These are phyloP conservation scores for Cheirogaleus medius DNA, from an alignment of 2,113 vertebrate genomes.

Conservation along the genomic window DNA sequence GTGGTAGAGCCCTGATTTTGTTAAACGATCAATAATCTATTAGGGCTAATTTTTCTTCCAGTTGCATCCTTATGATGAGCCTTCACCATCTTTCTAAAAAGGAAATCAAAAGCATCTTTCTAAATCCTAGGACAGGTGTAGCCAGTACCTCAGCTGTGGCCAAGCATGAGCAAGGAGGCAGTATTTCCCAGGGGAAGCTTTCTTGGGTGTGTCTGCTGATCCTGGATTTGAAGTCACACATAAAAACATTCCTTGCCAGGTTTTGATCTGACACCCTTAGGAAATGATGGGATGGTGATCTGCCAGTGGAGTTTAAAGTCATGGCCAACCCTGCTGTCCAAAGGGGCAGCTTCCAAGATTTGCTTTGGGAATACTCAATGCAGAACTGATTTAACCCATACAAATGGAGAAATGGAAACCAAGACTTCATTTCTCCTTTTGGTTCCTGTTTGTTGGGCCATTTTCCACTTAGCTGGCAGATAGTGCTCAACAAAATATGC, in stretches of 20 bases:
- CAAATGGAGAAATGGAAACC: conserved; percentile 30
- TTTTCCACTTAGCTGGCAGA: conserved; percentile 11
- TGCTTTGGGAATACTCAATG: neutral
- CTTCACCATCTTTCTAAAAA: neutral
- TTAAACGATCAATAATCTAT: neutral
- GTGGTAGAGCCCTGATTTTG: neutral
- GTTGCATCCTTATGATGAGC: neutral
- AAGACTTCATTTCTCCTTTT: conserved; percentile 9
- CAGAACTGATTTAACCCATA: conserved; percentile 11
- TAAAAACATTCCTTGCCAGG: neutral
- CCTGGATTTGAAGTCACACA: neutral
- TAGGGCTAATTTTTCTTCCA: neutral
- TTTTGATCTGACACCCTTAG: conserved; percentile 24
- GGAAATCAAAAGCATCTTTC: neutral
- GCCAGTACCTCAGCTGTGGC: neutral
- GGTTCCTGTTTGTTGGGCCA: neutral
- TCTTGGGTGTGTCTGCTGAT: neutral
- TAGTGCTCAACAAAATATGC: neutral
- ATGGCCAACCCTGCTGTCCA: neutral
- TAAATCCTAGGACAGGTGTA: neutral
- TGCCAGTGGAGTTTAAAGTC: neutral
- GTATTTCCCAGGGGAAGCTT: neutral
- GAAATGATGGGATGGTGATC: conserved; percentile 24
- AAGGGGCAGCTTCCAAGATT: neutral
- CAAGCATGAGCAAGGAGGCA: neutral